A percentile compares a stretch with the other conserved stretches of the same genome.
Conservation (phyloP, 2,888 invertebrate species). For the Nasonovia ribisnigri region DNA sequence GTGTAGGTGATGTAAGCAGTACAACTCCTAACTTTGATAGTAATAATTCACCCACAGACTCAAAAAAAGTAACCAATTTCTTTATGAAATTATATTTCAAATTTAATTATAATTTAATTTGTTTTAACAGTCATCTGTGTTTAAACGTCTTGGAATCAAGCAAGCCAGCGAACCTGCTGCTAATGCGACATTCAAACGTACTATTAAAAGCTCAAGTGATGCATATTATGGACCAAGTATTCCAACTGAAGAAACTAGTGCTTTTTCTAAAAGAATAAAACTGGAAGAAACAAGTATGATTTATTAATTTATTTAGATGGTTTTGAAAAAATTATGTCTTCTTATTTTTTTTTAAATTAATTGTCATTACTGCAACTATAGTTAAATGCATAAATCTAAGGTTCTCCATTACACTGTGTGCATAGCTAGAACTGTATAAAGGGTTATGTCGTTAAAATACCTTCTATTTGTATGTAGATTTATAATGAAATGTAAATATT, state of each 20-base stretch:
- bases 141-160: slow-evolving; percentile 60
- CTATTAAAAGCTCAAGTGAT: slow-evolving; percentile 24
- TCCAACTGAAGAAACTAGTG: slow-evolving; percentile 60
- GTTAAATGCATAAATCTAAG: not conserved
- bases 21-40: slow-evolving; percentile 59
- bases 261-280: slow-evolving; percentile 58
- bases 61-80: slow-evolving; percentile 46
- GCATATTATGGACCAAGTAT: slow-evolving; percentile 54
- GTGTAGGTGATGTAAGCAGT: slow-evolving; percentile 63
- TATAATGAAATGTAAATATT: not conserved
- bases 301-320: not conserved
- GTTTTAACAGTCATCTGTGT: slow-evolving; percentile 45
- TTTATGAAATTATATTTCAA: not conserved
- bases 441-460: not conserved
- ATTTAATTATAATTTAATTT: slow-evolving; percentile 24
- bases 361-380: not conserved
- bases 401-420: not conserved
- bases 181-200: slow-evolving; percentile 22
- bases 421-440: not conserved
- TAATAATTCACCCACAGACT: slow-evolving; percentile 43
- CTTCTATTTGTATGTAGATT: not conserved
- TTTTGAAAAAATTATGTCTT: not conserved
- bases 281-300: slow-evolving; percentile 53
- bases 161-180: slow-evolving; percentile 10
- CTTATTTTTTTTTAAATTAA: too few relatives aligned